Evolutionary conservation across 2,888 invertebrate genomes (phyloP).

Genomic region (Scrobipalpa costella): DNA sequence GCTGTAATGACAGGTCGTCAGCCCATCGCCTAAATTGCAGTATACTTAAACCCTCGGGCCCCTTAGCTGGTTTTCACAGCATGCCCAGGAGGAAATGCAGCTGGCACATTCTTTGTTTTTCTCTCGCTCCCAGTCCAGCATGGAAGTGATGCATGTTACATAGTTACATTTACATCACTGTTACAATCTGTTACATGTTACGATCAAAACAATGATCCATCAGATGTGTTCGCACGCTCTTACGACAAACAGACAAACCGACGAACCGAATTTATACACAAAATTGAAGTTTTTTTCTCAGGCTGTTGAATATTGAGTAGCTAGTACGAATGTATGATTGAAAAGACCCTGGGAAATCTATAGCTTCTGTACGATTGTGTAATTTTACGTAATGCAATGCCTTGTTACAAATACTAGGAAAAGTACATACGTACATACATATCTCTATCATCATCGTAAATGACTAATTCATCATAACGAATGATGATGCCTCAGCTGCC

Average conservation of each 20-base stretch:
- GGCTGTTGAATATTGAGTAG: slow-evolving; percentile 10
- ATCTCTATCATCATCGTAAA: too few species aligned
- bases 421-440: background rate
- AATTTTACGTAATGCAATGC: background rate
- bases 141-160: background rate
- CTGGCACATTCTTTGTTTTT: too few species aligned
- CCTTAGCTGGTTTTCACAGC: too few species aligned
- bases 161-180: background rate
- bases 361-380: background rate
- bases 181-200: slow-evolving; percentile 3
- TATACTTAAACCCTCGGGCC: too few species aligned
- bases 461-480: too few species aligned
- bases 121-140: too few species aligned
- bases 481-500: too few species aligned
- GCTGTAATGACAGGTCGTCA: too few species aligned
- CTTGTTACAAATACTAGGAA: background rate
- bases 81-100: too few species aligned
- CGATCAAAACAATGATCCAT: slow-evolving; percentile 11
- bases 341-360: background rate
- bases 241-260: slow-evolving; percentile 13
- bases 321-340: slow-evolving; percentile 4
- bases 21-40: too few species aligned
- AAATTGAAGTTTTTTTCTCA: background rate
- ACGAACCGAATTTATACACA: slow-evolving; percentile 6
- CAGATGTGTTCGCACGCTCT: background rate